Conservation (phyloP, 2,797 vertebrate genomes). For the Coilia nasus region DNA sequence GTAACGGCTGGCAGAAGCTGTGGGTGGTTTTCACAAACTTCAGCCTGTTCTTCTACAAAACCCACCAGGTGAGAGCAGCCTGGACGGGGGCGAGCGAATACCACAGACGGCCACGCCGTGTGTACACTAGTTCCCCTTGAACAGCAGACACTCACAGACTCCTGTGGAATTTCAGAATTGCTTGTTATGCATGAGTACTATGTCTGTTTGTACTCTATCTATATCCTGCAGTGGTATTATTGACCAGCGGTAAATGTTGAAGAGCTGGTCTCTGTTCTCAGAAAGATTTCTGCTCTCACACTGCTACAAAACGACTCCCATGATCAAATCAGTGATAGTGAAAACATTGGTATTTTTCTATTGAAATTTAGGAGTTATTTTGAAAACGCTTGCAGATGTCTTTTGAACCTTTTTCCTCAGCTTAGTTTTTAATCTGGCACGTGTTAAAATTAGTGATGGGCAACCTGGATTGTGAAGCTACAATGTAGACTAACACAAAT, state of each 20-base stretch:
- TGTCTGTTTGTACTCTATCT: background rate
- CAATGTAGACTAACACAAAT: no score
- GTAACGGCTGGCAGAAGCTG: slow-evolving; percentile 98
- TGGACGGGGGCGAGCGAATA: no score
- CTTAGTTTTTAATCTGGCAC: no score
- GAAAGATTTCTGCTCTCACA: no score
- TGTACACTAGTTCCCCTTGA: slow-evolving; percentile 41
- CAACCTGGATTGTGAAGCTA: no score
- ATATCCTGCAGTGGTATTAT: background rate
- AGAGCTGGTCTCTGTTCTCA: background rate
- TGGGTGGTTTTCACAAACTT: slow-evolving; percentile 99
- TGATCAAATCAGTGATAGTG: no score
- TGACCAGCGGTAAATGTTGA: background rate
- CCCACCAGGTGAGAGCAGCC: slow-evolving; percentile 82
- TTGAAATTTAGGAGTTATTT: no score
- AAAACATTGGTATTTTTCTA: no score
- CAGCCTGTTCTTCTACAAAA: slow-evolving; percentile 98
- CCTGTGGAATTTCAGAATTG: slow-evolving; percentile 61
- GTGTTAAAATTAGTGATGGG: no score
- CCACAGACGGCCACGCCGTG: slow-evolving; percentile 10
- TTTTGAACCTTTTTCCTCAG: no score
- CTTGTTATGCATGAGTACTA: slow-evolving; percentile 39
- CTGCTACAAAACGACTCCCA: no score
- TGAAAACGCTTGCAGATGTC: no score
- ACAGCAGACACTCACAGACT: slow-evolving; percentile 49